These are phyloP conservation scores for Enteromius trimaculatus DNA, from an alignment of 2,797 vertebrate species.

Conservation along the genomic window DNA sequence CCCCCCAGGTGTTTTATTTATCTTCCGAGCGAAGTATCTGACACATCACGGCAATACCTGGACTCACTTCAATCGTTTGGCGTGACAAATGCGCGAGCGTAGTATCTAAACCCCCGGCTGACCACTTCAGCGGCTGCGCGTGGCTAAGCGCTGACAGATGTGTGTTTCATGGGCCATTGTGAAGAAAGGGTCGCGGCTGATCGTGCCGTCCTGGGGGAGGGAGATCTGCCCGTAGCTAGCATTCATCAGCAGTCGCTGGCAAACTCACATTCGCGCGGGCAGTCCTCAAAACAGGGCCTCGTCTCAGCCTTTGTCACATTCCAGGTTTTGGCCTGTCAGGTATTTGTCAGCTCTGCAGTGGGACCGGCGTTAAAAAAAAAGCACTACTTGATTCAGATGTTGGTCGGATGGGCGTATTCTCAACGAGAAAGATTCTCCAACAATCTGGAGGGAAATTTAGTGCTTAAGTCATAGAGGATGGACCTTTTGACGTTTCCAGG, in stretches of 20 bases:
- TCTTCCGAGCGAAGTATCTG: constrained; percentile 77
- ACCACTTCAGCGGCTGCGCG: constrained; percentile 59
- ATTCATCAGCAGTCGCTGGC: constrained; percentile 71
- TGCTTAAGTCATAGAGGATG: not conserved
- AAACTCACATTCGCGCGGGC: not conserved
- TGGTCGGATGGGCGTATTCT: constrained; percentile 34
- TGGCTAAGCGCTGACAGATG: constrained; percentile 65
- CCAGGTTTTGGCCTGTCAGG: constrained; percentile 72
- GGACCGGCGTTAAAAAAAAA: constrained; percentile 53
- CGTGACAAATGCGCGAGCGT: constrained; percentile 71
- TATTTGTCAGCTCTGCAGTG: constrained; percentile 64
- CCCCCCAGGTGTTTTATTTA: constrained; percentile 81
- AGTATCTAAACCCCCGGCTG: constrained; percentile 62
- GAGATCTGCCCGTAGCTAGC: constrained; percentile 68
- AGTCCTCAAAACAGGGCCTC: constrained; percentile 24
- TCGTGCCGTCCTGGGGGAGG: constrained; percentile 67
- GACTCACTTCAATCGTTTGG: constrained; percentile 77
- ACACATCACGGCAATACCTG: constrained; percentile 79
- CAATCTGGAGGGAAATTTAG: not conserved
- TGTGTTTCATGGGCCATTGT: constrained; percentile 68
- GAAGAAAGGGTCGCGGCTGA: constrained; percentile 68
- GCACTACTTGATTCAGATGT: constrained; percentile 50
- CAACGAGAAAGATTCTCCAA: not conserved
- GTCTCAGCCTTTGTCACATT: constrained; percentile 72
- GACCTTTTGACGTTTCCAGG: not conserved